Conservation (phyloP, 2,888 invertebrate species). For the Phasia obesa region DNA sequence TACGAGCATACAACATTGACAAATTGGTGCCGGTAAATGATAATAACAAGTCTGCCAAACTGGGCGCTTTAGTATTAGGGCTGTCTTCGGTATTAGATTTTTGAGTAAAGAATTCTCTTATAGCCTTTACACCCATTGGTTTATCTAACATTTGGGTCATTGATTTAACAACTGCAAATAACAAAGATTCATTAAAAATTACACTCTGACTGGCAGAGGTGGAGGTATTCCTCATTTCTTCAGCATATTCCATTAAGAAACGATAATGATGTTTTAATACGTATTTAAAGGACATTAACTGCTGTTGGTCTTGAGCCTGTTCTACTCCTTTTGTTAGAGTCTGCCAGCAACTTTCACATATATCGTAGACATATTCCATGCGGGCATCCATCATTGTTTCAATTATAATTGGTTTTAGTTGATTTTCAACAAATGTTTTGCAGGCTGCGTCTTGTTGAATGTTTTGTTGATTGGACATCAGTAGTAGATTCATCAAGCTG, state of each 20-base stretch:
- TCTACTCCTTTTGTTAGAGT: conserved; percentile 79
- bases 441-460: conserved; percentile 41
- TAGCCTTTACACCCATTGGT: conserved; percentile 90
- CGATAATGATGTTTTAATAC: conserved; percentile 87
- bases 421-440: conserved; percentile 74
- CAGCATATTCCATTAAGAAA: conserved; percentile 86
- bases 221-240: conserved; percentile 75
- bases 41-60: conserved; percentile 90
- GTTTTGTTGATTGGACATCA: conserved; percentile 75
- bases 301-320: conserved; percentile 85
- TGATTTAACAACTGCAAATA: conserved; percentile 85
- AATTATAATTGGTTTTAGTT: conserved; percentile 78
- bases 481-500: conserved; percentile 78
- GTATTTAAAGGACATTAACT: conserved; percentile 86
- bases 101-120: conserved; percentile 89
- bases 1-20: conserved; percentile 88
- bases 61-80: conserved; percentile 80
- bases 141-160: conserved; percentile 94
- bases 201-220: conserved; percentile 71
- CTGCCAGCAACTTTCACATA: conserved; percentile 85
- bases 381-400: conserved; percentile 90
- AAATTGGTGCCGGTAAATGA: conserved; percentile 90
- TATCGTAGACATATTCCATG: conserved; percentile 87
- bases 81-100: conserved; percentile 82
- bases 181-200: conserved; percentile 78